Percentiles rank a stretch among this genome's conserved stretches.
Conservation (phyloP, 2,113 vertebrate species). For the Aix galericulata region DNA sequence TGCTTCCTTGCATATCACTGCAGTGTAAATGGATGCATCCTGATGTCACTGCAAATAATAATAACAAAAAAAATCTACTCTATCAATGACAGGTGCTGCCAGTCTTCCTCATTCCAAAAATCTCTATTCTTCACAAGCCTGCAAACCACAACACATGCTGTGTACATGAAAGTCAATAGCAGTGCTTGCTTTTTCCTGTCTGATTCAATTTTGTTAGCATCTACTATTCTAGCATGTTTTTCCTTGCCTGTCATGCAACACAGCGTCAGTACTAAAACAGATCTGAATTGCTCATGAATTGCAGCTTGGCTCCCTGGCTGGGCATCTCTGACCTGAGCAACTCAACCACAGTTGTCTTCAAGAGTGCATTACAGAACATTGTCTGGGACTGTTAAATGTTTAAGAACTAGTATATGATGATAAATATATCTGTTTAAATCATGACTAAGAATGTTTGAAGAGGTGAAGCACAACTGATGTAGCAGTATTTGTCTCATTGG, state of each 20-base stretch:
- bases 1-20: background rate
- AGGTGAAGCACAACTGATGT: background rate
- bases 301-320: background rate
- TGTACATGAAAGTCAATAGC: background rate
- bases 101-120: background rate
- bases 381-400: background rate
- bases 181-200: background rate
- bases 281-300: background rate
- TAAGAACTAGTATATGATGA: background rate
- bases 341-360: background rate
- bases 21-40: background rate
- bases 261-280: background rate
- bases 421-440: background rate
- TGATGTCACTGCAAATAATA: background rate
- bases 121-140: background rate
- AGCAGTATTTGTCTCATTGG: background rate
- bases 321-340: background rate
- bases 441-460: background rate
- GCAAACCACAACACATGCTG: fast-evolving
- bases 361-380: background rate
- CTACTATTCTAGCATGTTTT: background rate
- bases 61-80: background rate
- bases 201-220: background rate
- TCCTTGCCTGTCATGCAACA: background rate
- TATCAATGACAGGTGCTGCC: background rate